Base-by-base conservation (phyloP, 2,113 vertebrate species). In the Perca flavescens region DNA sequence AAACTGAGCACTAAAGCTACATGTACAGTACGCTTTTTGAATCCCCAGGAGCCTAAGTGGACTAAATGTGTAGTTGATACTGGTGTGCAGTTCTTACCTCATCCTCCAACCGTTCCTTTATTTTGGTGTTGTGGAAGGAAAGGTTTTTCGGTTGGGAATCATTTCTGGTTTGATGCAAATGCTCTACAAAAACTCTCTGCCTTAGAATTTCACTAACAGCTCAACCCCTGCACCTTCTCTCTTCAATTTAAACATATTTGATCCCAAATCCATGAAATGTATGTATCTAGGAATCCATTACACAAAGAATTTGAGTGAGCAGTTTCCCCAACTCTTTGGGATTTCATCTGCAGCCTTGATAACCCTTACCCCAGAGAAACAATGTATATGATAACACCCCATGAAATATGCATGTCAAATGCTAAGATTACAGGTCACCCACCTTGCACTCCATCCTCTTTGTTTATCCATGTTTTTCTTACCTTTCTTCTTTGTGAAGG, bases 371-470 rank as follows among this genome's bases (percentile, higher is more conserved):
- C 79, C 36, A 36, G 86, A 66, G 60, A 88, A 66, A 83, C 75
- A 75, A 80, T 83, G 69, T 77, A 77, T 67, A 74, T 67, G 52
- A 72, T 78, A 87, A 75, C 75, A 58, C 77, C 73, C 87, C 69
- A 89, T 90, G 79, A 86, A 93, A 88, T 85, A 89, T 91, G 74
- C 79, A 87, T 91, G 70, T 74, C 66, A 86, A 67, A 91, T 68
- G 77, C 74, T 62, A 76, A 84, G 74, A 89, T 84, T 85, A 73
- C 70, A 82, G 74, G 75, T 87, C 75, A 83, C 71, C 58, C 53
- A 66, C 28, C 9, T 53, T n/a, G 64, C 63, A 79, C 40, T 17
- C 22, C 52, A 40, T 28, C 49, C 14, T n/a, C 53, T 82, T 57
- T 80, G 50, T 85, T 80, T 70, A 46, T 76, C 69, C 54, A 19